phyloP scores from a whole-genome alignment of 2,888 invertebrate species.

The Rotaria macrura region DNA sequence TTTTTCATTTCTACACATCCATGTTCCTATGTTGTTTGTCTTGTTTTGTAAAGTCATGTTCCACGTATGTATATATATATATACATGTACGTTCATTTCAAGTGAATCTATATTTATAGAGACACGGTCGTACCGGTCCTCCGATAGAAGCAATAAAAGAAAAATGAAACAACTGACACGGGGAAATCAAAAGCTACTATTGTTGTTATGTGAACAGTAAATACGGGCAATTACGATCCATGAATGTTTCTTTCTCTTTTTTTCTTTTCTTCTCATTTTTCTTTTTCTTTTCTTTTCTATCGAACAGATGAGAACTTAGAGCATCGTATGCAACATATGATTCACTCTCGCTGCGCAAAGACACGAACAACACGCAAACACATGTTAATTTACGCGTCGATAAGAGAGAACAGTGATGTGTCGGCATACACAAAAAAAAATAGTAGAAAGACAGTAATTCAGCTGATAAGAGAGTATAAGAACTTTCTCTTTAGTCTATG shows the following conservation, averaged over 20 bases:
- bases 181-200: too few species aligned
- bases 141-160: background rate
- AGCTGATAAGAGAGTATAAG: background rate
- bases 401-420: background rate
- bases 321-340: background rate
- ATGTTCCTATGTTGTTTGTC: background rate
- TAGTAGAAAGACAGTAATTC: background rate
- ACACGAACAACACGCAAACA: background rate
- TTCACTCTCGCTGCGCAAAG: background rate
- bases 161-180: background rate
- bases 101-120: conserved; percentile 2
- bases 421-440: background rate
- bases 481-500: background rate
- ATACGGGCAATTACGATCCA: background rate
- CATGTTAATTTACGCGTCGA: background rate
- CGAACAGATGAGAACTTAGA: background rate
- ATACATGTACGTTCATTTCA: background rate
- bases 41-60: background rate
- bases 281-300: background rate
- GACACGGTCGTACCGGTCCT: background rate
- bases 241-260: background rate
- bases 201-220: background rate
- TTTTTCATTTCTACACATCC: background rate
- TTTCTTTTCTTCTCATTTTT: background rate
- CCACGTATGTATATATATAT: too few species aligned